Conservation (phyloP, 2,113 vertebrate genomes). For the Chloropsis cyanopogon region DNA sequence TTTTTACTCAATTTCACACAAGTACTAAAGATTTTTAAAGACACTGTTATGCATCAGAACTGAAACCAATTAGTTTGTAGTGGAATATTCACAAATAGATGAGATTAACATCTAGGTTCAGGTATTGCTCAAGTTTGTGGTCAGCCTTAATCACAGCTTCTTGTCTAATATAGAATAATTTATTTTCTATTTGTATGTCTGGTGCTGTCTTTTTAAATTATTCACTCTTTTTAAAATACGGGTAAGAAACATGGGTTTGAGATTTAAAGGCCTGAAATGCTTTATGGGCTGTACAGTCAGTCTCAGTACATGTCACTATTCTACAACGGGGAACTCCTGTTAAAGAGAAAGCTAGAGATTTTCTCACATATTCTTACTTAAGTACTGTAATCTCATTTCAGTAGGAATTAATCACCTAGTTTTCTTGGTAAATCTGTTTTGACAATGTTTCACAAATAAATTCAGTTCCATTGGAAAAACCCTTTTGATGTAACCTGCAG, state of each 20-base stretch:
- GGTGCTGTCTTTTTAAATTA: not conserved
- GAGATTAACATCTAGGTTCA: not conserved
- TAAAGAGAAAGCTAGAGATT: not conserved
- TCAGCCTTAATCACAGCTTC: not conserved
- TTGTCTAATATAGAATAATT: not conserved
- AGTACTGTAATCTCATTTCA: not conserved
- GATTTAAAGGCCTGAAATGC: not conserved
- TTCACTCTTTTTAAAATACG: not conserved
- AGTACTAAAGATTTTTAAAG: not conserved
- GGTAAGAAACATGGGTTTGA: not conserved
- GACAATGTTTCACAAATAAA: not conserved
- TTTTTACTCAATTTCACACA: not conserved
- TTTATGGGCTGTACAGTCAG: not conserved
- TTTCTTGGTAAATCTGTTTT: not conserved
- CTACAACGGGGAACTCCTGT: not conserved
- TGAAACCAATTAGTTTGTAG: not conserved
- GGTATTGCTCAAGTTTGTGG: not conserved
- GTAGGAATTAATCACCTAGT: not conserved
- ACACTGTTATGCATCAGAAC: not conserved
- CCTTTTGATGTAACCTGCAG: not conserved
- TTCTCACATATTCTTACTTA: not conserved
- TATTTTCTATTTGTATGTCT: not conserved
- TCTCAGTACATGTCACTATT: not conserved
- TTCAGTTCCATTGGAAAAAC: not conserved
- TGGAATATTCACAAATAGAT: not conserved